phyloP scores from a whole-genome alignment of 2,888 invertebrate genomes.

The Lottia scabra region DNA sequence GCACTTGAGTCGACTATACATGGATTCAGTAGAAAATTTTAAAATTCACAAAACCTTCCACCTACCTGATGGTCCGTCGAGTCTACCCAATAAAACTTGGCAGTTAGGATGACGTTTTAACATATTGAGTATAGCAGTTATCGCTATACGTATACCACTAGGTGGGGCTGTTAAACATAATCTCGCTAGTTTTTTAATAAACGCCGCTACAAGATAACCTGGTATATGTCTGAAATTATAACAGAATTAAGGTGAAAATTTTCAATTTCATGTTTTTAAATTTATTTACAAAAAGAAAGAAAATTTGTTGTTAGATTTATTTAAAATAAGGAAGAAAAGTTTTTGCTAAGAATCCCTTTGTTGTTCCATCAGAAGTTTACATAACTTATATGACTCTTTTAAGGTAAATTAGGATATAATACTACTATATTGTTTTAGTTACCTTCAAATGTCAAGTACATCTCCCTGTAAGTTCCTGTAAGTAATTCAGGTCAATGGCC shows the following conservation, averaged over 20 bases:
- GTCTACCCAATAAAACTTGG: slow-evolving; percentile 56
- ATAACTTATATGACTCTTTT: too few species aligned
- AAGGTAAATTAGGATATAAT: too few species aligned
- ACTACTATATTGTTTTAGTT: too few species aligned
- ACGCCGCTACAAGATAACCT: slow-evolving; percentile 90
- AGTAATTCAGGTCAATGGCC: too few species aligned
- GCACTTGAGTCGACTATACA: too few species aligned
- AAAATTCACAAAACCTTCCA: not conserved
- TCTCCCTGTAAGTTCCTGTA: too few species aligned
- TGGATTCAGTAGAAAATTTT: too few species aligned
- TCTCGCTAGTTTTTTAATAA: slow-evolving; percentile 88
- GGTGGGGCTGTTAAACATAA: slow-evolving; percentile 86
- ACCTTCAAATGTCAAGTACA: too few species aligned
- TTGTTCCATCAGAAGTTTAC: too few species aligned
- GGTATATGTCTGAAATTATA: slow-evolving; percentile 81
- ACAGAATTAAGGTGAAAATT: not conserved
- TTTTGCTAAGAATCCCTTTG: too few species aligned
- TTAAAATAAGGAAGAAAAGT: too few species aligned
- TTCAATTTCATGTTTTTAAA: too few species aligned
- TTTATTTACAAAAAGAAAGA: not conserved
- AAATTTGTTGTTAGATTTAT: not conserved
- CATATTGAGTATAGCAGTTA: slow-evolving; percentile 84
- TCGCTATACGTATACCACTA: slow-evolving; percentile 49
- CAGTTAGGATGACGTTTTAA: slow-evolving; percentile 81
- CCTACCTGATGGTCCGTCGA: slow-evolving; percentile 40